Evolutionary conservation across 2,113 vertebrate genomes (phyloP), one percentile per base, ranked within the genome.

Genomic region (Tricholaema leucomelas): DNA sequence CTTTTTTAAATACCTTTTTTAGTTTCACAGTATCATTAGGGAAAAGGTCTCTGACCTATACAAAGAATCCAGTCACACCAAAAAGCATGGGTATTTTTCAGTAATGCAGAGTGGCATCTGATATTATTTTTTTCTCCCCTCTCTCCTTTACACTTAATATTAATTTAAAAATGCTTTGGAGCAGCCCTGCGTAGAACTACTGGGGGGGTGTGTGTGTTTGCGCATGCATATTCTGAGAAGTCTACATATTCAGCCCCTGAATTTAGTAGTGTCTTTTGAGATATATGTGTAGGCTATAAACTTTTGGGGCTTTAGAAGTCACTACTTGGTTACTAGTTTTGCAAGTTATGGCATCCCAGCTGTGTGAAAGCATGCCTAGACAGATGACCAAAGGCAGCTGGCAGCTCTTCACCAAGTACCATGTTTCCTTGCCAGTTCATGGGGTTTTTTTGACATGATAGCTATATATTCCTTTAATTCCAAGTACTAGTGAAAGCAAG

Each of bases 191-290:
- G 2, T 27, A 50, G 63, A 77, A 31, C 20, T 60, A 75, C 13
- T 42, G 20, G 9, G 5, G 3, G n/a, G n/a, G n/a, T n/a, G n/a
- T n/a, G n/a, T n/a, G 5, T 31, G 21, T 8, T 11, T 2, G 8
- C 77, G 6, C 12, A 5, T 48, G 17, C 5, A 3, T 69, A 44
- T 72, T 75, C n/a, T 72, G 38, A 55, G 48, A 85, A 60, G 20
- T 46, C 30, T 50, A 64, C 58, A n/a, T 70, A 25, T 33, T 5
- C 9, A 46, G 35, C 27, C 27, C 35, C 25, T 54, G 73, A 60
- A 50, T 42, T 60, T 15, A n/a, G 2, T 31, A 38, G 27, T 15
- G 5, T 75, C 12, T 80, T 71, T n/a, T 30, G 21, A 76, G 27
- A n/a, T 72, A 13, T 4, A n/a, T 12, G 23, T 61, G 23, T 61